Conservation (phyloP, 2,888 invertebrate genomes). For the Harpalus rubripes region DNA sequence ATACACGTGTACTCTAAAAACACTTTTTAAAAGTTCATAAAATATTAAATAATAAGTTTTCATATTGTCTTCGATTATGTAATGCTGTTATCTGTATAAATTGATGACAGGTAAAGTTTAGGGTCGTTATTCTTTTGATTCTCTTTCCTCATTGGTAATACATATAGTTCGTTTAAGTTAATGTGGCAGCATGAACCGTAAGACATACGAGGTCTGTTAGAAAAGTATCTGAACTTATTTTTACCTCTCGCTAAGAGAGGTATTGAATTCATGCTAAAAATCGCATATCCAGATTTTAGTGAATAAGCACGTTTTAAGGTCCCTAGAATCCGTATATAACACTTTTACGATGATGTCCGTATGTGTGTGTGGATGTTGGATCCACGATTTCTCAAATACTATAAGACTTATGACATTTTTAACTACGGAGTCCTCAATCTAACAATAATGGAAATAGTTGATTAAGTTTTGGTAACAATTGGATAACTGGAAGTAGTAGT, state of each 20-base stretch:
- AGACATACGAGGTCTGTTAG: no score
- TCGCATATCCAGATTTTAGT: neutral
- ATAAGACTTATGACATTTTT: no score
- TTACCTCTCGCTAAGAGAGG: no score
- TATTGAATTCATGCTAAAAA: neutral
- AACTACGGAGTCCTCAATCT: no score
- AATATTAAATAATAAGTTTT: neutral
- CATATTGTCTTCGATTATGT: neutral
- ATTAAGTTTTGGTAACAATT: no score
- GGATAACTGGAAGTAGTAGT: no score
- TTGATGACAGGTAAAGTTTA: neutral
- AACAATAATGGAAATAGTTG: no score
- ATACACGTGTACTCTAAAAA: neutral
- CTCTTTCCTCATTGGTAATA: neutral
- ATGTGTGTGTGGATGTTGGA: no score
- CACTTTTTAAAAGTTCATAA: neutral
- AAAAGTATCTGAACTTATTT: no score
- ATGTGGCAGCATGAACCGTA: neutral
- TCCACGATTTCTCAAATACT: no score
- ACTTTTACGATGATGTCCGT: neutral
- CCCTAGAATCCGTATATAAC: no score
- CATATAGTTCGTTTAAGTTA: neutral
- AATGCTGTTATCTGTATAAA: neutral
- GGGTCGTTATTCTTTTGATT: neutral
- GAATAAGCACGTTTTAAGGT: neutral